Evolutionary conservation across 2,113 vertebrate species (phyloP), one percentile per base, ranked within the genome.

Genomic region (Pseudorasbora parva): DNA sequence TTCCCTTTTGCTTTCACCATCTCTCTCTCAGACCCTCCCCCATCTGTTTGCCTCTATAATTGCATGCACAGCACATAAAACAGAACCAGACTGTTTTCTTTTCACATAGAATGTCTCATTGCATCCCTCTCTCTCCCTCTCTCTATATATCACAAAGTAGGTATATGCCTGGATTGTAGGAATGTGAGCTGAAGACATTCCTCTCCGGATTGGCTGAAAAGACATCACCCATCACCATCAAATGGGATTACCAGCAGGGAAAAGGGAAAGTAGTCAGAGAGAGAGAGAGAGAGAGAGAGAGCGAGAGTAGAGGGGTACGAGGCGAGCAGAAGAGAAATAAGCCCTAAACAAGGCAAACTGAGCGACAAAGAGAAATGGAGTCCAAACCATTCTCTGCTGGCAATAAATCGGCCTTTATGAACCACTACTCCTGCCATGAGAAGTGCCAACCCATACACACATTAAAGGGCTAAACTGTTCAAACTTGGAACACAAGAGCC

Each of bases 61-160:
- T 93, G 88, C 91, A 88, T 84, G 92, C 91, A 92, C 92, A 90
- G 91, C 91, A 93, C 90, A 93, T 91, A 93, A 94, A 93, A 93
- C 92, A 93, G 87, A 93, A 92, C 89, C 93, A 93, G 91, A 94
- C 92, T 93, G 90, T 92, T 94, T 88, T 87, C 87, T 86, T 87
- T 82, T 82, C 83, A 81, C 87, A 88, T 85, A 90, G 87, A 74
- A 60, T 88, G 87, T 88, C 90, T 90, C 89, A 88, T 86, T 88
- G 76, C 87, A 91, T 11, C 75, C n/a, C 56, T 30, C 23, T 54
- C 23, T 21, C 41, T 4, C 17, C 15, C 69, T 45, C 23, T 54
- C 23, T 21, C 41, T 4, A 11, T n/a, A 59, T 45, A 12, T 14
- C 12, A 15, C 49, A 17, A 78, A 91, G 74, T 51, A 45, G 37